Evolutionary conservation across 2,797 vertebrate genomes (phyloP).

Genomic region (Pelodytes ibericus): DNA sequence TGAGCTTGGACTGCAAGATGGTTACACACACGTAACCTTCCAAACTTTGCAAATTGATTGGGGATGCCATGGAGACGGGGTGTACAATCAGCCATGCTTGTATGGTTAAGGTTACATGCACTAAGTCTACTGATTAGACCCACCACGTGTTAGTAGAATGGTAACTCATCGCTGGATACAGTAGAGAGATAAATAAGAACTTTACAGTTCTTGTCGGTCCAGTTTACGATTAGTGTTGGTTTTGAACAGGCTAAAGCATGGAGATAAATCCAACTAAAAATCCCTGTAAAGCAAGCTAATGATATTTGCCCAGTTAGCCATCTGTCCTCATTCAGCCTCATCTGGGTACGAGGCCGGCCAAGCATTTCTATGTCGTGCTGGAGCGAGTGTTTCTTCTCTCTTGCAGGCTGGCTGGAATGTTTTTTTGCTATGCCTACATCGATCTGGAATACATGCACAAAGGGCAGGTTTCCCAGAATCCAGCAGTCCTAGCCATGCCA

Average conservation of each 20-base stretch:
- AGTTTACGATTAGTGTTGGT: slow-evolving; percentile 59
- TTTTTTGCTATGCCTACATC: no score
- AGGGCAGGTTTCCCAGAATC: neutral
- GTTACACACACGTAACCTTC: no score
- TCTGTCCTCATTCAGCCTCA: slow-evolving; percentile 49
- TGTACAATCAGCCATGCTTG: no score
- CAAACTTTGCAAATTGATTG: no score
- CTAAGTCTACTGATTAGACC: no score
- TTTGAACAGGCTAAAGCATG: slow-evolving; percentile 47
- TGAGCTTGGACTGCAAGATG: no score
- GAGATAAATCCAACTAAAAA: slow-evolving; percentile 59
- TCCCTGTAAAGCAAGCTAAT: slow-evolving; percentile 39
- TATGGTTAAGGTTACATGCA: no score
- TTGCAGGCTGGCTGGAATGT: neutral
- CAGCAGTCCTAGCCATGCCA: neutral
- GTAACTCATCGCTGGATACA: no score
- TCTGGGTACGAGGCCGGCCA: slow-evolving; percentile 37
- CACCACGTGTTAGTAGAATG: no score
- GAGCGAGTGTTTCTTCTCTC: slow-evolving; percentile 34
- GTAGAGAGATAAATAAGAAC: no score
- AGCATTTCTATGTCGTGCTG: slow-evolving; percentile 44
- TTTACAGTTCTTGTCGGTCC: slow-evolving; percentile 59
- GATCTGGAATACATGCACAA: neutral
- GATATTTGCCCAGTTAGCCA: slow-evolving; percentile 51
- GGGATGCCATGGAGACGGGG: no score